Evolutionary conservation across 2,888 invertebrate species (phyloP).

Genomic region (Urechis unicinctus): DNA sequence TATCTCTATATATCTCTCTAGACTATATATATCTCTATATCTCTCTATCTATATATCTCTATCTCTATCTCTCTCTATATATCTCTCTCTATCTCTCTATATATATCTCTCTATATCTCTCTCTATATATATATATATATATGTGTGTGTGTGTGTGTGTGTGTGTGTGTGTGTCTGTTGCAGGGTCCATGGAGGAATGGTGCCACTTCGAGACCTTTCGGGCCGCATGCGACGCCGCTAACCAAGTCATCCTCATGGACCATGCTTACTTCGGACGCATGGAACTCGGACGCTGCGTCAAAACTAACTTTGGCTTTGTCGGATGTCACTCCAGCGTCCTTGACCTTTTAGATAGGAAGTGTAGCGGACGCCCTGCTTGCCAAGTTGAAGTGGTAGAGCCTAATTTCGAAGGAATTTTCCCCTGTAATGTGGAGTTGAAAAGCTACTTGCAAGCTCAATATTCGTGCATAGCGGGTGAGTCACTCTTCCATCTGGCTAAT

Average conservation of each 20-base stretch:
- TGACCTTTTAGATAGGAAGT: constrained; percentile 1
- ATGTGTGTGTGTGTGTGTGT: no score
- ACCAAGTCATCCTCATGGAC: constrained; percentile 7
- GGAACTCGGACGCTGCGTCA: constrained; percentile 8
- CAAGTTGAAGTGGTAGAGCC: constrained; percentile 12
- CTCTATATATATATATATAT: no score
- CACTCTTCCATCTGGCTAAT: no score
- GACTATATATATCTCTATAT: no score
- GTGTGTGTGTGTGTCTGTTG: no score
- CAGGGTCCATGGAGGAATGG: background rate
- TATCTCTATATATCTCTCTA: no score
- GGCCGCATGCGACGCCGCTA: constrained; percentile 3
- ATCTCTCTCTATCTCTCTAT: no score
- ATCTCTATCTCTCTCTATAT: no score
- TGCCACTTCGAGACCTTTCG: constrained; percentile 12
- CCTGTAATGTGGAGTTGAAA: constrained; percentile 14
- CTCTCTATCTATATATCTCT: no score
- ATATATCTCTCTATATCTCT: no score
- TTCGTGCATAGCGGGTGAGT: constrained; percentile 2
- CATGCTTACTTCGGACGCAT: constrained; percentile 12
- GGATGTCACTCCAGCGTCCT: constrained; percentile 7
- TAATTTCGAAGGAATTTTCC: constrained; percentile 6
- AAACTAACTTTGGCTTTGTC: constrained; percentile 10
- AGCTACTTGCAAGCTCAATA: constrained; percentile 12
- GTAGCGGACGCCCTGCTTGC: constrained; percentile 5